These are phyloP conservation scores for Phenganax marumi DNA, from an alignment of 92 coral and sea anemone species.

Conservation along the genomic window DNA sequence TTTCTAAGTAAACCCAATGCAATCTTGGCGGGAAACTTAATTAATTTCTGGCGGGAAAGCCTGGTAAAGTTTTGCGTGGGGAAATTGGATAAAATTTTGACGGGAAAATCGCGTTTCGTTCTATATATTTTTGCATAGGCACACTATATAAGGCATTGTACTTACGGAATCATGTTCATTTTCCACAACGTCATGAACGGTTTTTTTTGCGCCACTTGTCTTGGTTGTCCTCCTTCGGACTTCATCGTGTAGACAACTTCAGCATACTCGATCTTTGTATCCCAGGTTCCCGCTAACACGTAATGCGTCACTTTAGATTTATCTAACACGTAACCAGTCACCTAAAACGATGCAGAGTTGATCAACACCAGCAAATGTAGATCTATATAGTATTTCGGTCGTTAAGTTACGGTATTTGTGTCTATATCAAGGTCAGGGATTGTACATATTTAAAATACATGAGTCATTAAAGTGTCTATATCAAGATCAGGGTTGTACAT, in stretches of 20 bases:
- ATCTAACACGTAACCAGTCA: conserved; percentile 87
- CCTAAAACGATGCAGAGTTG: conserved; percentile 46
- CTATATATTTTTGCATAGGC: too few species aligned
- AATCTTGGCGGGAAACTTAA: too few species aligned
- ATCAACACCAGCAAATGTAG: background rate
- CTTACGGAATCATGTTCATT: conserved; percentile 81
- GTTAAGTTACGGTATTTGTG: too few species aligned
- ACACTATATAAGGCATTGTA: background rate
- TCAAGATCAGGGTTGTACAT: too few species aligned
- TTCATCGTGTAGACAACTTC: conserved; percentile 81
- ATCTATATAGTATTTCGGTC: background rate
- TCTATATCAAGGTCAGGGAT: too few species aligned
- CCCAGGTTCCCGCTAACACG: conserved; percentile 95
- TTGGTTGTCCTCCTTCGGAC: conserved; percentile 59
- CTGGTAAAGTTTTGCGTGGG: background rate
- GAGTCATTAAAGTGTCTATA: too few species aligned
- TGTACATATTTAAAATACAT: too few species aligned
- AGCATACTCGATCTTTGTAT: conserved; percentile 84
- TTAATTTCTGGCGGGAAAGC: too few species aligned
- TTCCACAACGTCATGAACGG: conserved; percentile 81
- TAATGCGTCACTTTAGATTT: conserved; percentile 75
- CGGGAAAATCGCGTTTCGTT: too few species aligned
- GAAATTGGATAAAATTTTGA: too few species aligned
- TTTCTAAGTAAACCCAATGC: too few species aligned
- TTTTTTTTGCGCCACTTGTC: conserved; percentile 78